A percentile compares a stretch with the other conserved stretches of the same genome.
Evolutionary conservation across 53 echinoderm and acorn worm species (phyloP).

Genomic region (Apostichopus leukothele): DNA sequence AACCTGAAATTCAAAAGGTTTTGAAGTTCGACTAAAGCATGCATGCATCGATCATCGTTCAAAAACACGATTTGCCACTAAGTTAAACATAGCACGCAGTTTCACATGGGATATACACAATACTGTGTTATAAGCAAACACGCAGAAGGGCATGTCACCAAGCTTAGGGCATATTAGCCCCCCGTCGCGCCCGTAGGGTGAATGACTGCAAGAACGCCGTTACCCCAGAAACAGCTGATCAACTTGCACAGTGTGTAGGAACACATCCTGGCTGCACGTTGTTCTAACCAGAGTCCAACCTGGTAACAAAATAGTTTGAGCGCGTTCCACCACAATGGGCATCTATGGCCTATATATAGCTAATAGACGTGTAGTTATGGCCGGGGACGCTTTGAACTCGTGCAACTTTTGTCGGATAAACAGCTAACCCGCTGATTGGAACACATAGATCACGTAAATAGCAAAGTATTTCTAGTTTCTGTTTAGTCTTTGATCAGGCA

Average conservation of each 20-base stretch:
- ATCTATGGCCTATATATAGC: background rate
- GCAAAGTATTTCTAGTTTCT: background rate
- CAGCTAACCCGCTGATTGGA: background rate
- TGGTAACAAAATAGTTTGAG: background rate
- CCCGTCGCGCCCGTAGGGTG: constrained; percentile 47
- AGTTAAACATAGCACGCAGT: no score
- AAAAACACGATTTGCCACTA: no score
- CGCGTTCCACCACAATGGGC: background rate
- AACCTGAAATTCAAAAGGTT: no score
- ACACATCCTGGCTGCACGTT: background rate
- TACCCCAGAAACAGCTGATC: constrained; percentile 31
- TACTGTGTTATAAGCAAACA: no score
- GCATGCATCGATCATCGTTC: no score
- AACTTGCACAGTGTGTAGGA: background rate
- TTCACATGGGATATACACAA: no score
- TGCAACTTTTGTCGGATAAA: background rate
- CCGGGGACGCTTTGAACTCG: no score
- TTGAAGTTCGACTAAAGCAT: no score
- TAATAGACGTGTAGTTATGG: no score
- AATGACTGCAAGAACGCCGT: constrained; percentile 44
- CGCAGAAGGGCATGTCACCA: background rate
- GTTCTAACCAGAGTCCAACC: background rate
- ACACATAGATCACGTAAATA: background rate
- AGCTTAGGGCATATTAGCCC: constrained; percentile 37
- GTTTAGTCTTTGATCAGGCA: background rate